Evolutionary conservation across 2,797 vertebrate species (phyloP), one percentile per base, ranked within the genome.

Genomic region (Rhadinocentrus ornatus): DNA sequence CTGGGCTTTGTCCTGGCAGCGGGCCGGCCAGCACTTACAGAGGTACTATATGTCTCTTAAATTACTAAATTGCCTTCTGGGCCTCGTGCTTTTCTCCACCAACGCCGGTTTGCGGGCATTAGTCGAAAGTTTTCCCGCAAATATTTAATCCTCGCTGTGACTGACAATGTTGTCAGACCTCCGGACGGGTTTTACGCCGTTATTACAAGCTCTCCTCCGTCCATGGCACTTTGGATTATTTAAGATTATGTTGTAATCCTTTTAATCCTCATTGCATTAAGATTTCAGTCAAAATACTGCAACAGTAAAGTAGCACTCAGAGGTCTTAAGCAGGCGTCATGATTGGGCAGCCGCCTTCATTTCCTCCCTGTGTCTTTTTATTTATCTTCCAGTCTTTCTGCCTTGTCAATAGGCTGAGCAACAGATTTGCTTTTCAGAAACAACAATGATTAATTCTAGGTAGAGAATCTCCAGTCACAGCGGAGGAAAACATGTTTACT

Each of bases 181-280:
- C 92, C 88, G 94, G 93, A 93, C 86, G 94, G 94, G 93, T 88
- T 96, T 96, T 96, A 95, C 93, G 94, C 91, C 88, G 94, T 91
- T 93, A 95, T 94, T 95, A 94, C 92, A 91, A 91, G 91, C 89
- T 75, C 89, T 90, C 90, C 94, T 95, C 94, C 95, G 94, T 97
- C 97, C 96, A 94, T 96, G 96, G 96, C 96, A 96, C 93, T 97
- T 96, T 96, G 97, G 97, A 97, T 99, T 98, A 99, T 96, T 97
- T 96, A 95, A 99, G 97, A 97, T 99, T 99, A 99, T 98, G 96
- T 97, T 97, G 97, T 99, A 99, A 99, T 99, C 97, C 96, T 94
- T 97, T 96, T 96, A 98, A 92, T 98, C 97, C 97, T 95, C 93
- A 91, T 94, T 96, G 95, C 97, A 96, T 98, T 91, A 94, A 98